phyloP scores from a whole-genome alignment of 2,113 vertebrate species.

The Piaya cayana region DNA sequence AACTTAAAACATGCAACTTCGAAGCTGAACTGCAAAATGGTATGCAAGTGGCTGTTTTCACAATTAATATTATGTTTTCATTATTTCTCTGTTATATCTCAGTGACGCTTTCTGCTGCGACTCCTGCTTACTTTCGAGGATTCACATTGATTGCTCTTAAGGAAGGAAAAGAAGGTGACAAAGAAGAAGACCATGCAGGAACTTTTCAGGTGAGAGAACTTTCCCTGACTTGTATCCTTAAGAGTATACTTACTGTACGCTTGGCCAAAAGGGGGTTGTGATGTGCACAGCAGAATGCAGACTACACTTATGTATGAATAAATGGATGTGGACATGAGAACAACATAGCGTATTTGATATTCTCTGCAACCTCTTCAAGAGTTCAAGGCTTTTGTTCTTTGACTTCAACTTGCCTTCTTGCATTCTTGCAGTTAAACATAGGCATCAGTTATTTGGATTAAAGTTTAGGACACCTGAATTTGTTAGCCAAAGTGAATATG shows the following conservation, averaged over 20 bases:
- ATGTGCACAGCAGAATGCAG: neutral
- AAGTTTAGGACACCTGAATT: neutral
- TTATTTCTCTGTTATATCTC: constrained; percentile 45
- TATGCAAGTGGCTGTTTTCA: neutral
- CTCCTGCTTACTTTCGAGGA: constrained; percentile 93
- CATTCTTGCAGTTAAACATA: neutral
- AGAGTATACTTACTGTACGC: neutral
- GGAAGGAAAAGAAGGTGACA: constrained; percentile 90
- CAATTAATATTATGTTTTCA: neutral
- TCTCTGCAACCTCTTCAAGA: neutral
- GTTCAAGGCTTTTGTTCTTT: neutral
- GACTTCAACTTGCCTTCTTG: neutral
- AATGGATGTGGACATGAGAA: neutral
- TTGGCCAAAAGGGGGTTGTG: neutral
- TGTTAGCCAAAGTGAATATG: neutral
- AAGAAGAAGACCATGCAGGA: constrained; percentile 92
- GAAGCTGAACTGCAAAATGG: neutral
- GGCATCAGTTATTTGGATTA: neutral
- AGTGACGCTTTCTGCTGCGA: constrained; percentile 90
- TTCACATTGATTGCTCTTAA: constrained; percentile 93
- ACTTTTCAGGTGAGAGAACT: constrained; percentile 87
- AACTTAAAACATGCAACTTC: neutral
- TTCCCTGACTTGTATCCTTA: neutral
- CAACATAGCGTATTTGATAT: rapidly evolving
- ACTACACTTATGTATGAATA: neutral